phyloP scores from a whole-genome alignment of 1,140 invertebrate species.

The Bombyx mandarina region DNA sequence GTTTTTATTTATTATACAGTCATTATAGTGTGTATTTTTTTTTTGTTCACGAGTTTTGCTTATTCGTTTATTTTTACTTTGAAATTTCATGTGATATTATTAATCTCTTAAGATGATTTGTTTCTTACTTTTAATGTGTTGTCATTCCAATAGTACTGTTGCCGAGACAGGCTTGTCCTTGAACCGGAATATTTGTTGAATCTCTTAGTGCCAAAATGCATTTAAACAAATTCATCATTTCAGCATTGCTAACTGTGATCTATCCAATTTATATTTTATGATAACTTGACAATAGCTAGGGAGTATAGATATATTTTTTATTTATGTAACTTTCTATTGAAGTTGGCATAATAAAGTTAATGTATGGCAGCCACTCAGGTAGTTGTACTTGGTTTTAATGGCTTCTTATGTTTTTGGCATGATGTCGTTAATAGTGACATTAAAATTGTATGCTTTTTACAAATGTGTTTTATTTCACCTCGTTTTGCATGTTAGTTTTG shows the following conservation, averaged over 20 bases:
- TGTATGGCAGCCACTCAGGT: slow-evolving; percentile 37
- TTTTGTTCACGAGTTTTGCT: slow-evolving; percentile 55
- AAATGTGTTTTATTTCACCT: slow-evolving; percentile 51
- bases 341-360: slow-evolving; percentile 48
- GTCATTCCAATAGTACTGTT: slow-evolving; percentile 37
- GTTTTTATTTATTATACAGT: slow-evolving; percentile 63
- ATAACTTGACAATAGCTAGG: slow-evolving; percentile 37
- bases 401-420: slow-evolving; percentile 60
- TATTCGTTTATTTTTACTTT: slow-evolving; percentile 52
- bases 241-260: slow-evolving; percentile 48
- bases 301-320: slow-evolving; percentile 54
- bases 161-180: slow-evolving; percentile 6
- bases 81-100: slow-evolving; percentile 67
- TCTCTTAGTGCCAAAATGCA: slow-evolving; percentile 64
- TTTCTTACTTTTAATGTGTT: slow-evolving; percentile 34
- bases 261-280: slow-evolving; percentile 39
- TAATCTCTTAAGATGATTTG: slow-evolving; percentile 52
- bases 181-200: slow-evolving; percentile 25
- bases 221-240: slow-evolving; percentile 35
- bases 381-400: slow-evolving; percentile 38
- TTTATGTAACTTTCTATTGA: slow-evolving; percentile 62
- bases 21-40: slow-evolving; percentile 56
- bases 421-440: slow-evolving; percentile 57
- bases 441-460: slow-evolving; percentile 67
- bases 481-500: slow-evolving; percentile 40